Evolutionary conservation across 2,888 invertebrate genomes (phyloP).

Genomic region (Cosmia trapezina): DNA sequence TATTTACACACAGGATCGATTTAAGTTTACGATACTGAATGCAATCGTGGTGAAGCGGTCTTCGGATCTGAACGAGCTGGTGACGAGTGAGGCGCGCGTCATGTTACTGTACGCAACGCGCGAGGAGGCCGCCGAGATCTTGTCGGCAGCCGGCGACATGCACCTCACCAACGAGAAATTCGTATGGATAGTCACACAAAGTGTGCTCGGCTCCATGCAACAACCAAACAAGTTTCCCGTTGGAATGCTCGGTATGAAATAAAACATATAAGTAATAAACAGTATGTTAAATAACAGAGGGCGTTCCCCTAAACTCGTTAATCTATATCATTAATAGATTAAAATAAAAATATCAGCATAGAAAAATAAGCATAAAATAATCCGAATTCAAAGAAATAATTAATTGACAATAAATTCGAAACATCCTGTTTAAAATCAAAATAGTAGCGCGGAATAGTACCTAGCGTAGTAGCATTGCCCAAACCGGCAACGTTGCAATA

Average conservation of each 20-base stretch:
- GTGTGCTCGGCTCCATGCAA: constrained; percentile 96
- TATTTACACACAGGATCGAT: constrained; percentile 81
- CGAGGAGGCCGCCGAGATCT: constrained; percentile 96
- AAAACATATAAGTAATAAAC: too few species aligned
- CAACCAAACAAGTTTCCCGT: constrained; percentile 94
- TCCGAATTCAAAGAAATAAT: too few species aligned
- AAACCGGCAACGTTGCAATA: too few species aligned
- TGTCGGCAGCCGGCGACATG: constrained; percentile 93
- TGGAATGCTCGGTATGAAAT: constrained; percentile 95
- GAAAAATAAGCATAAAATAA: too few species aligned
- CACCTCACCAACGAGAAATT: constrained; percentile 97
- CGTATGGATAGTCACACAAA: constrained; percentile 99
- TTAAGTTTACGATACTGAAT: constrained; percentile 95
- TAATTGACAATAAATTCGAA: too few species aligned
- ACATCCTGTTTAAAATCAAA: too few species aligned
- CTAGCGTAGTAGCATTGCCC: too few species aligned
- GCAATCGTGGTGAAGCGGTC: constrained; percentile 95
- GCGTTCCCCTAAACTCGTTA: too few species aligned
- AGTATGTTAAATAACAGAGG: too few species aligned
- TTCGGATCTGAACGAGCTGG: constrained; percentile 94
- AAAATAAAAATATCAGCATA: too few species aligned
- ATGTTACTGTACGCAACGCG: constrained; percentile 97
- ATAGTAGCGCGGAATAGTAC: too few species aligned
- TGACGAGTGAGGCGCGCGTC: constrained; percentile 97
- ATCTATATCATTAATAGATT: too few species aligned